Evolutionary conservation across 35 echinoderm and acorn worm genomes (phyloP), one percentile per base, ranked within the genome.

Genomic region (Apostichopus californicus): DNA sequence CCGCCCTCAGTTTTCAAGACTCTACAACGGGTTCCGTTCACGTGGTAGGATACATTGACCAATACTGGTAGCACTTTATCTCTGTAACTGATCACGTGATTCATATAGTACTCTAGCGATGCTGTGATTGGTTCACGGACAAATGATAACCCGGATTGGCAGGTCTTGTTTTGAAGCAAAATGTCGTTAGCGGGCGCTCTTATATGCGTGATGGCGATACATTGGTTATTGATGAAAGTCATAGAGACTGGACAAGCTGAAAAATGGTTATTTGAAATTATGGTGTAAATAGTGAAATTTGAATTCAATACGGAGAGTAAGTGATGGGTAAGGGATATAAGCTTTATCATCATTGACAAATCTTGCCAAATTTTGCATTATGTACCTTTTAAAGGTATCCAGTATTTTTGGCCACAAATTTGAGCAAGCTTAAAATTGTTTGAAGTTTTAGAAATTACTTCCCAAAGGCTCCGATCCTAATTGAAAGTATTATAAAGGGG

Each of bases 111-210:
- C 54, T 78, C 55, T 28, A 91, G 17, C 52, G 55, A 23, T 54
- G 63, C 71, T 13, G 63, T 52, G 9, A 53, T 8, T 12, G 86
- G 86, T 15, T 72, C 25, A 60, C 63, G 18, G 20, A 89, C 28
- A 68, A 89, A 73, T 26, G 60, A 73, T 8, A 89, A 66, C 64
- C 86, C 86, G 12, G 86, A 52, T 73, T 68, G 86, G 63, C 86
- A 89, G 4, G 86, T 85, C 81, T 85, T 85, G 55, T 85, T 85
- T 85, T 85, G 81, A 58, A 85, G 81, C 20, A 85, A 59, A 59
- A 58, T 6, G 18, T 85, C 81, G 8, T 85, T 56, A 85, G 57
- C 24, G 15, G 81, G 17, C 21, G 81, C 55, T 15, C 57, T 17
- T 17, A 85, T 59, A 13, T 18, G 81, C 5, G 11, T 85, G 55